Evolutionary conservation across 2,797 vertebrate species (phyloP), one percentile per base, ranked within the genome.

Genomic region (Aselliscus stoliczkanus): DNA sequence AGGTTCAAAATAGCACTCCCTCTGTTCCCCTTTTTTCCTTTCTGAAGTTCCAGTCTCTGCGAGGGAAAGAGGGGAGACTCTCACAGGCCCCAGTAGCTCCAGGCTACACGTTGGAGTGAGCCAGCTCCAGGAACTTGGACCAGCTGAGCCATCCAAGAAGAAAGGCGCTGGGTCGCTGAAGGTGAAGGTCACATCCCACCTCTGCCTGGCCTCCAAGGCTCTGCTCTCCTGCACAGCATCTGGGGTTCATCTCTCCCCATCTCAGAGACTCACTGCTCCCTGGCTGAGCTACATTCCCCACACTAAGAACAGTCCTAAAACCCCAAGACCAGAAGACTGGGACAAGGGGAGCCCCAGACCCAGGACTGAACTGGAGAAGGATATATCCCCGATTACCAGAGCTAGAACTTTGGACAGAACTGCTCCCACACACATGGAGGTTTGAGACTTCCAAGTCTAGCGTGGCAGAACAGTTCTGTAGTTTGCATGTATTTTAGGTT

Each of bases 291-390:
- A 69, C 50, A 18, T 64, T 15, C 37, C 7, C 20, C 6, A 52
- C 2, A 67, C 12, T 4, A 20, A 44, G 77, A 86, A 60, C 0
- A 87, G 56, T 58, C 58, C 31, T 91, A 84, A 88, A 50, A 67
- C 17, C 34, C 31, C 54, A 86, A 39, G 27, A 90, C n/a, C 52
- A 93, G 27, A 67, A 76, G 20, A 67, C 0, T 54, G 50, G 54
- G 37, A 47, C 27, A 56, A 96, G 20, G 13, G 31, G 2, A 67
- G 60, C 5, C 29, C 47, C 34, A 94, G 47, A 23, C 70, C 10
- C 72, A 93, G 89, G 94, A 75, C 31, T 73, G 72, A 96, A 90
- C 7, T 77, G 18, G 54, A 52, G 20, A 94, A 76, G 73, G 54
- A 60, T 27, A 73, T 44, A 47, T n/a, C 20, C 62, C n/a, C 64